Evolutionary conservation across 2,113 vertebrate species (phyloP).

Genomic region (Oenanthe oenanthe): DNA sequence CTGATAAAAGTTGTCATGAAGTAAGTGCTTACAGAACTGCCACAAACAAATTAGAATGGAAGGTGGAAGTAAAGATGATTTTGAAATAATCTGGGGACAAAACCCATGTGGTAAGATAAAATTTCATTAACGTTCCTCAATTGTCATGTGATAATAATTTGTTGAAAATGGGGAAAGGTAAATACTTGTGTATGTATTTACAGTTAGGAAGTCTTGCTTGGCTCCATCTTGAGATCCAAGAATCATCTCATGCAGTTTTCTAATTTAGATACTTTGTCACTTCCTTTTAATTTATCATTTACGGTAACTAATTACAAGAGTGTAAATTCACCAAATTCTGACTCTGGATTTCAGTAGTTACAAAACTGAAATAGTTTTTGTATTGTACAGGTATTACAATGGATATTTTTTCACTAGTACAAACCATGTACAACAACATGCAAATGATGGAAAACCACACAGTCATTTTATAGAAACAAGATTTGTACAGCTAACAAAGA

Average conservation of each 20-base stretch:
- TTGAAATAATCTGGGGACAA: background rate
- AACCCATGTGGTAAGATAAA: background rate
- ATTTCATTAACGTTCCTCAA: background rate
- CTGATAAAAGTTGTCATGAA: background rate
- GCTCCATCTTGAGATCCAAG: background rate
- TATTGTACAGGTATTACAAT: background rate
- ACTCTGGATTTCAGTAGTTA: background rate
- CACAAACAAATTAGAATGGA: background rate
- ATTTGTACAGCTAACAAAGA: background rate
- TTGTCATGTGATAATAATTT: background rate
- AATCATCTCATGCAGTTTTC: background rate
- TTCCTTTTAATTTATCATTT: background rate
- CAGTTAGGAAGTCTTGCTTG: background rate
- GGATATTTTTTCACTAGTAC: background rate
- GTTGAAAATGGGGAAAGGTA: background rate
- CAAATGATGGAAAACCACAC: background rate
- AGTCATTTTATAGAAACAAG: background rate
- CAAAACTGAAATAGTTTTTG: background rate
- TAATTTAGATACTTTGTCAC: background rate
- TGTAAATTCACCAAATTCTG: background rate
- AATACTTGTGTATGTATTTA: background rate
- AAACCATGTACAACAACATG: background rate
- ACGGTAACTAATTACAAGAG: background rate
- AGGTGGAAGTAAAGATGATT: background rate
- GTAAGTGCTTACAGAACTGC: background rate